Evolutionary conservation across 2,113 vertebrate genomes (phyloP).

Genomic region (Recurvirostra avosetta): DNA sequence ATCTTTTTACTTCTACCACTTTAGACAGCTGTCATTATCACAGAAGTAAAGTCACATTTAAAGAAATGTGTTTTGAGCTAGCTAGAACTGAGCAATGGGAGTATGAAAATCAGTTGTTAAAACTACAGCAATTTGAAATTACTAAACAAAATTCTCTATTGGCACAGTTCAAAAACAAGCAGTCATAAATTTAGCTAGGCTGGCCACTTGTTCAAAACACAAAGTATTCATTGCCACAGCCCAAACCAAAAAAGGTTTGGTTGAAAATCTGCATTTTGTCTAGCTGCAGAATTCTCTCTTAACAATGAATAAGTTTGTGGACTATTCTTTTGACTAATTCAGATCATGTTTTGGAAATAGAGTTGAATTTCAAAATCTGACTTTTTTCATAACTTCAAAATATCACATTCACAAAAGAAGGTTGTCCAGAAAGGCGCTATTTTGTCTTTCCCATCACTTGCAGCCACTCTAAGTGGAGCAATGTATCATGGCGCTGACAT

Average conservation of each 20-base stretch:
- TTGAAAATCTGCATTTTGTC: neutral
- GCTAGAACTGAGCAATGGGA: neutral
- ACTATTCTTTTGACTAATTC: too few species aligned
- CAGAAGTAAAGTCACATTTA: neutral
- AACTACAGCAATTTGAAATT: neutral
- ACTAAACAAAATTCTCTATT: neutral
- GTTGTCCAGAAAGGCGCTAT: neutral
- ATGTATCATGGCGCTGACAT: neutral
- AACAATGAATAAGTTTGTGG: neutral
- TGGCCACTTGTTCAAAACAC: neutral
- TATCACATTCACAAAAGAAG: neutral
- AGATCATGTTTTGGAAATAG: neutral
- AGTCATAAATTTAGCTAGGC: neutral
- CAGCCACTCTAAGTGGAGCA: neutral
- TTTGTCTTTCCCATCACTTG: neutral
- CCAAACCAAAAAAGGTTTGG: neutral
- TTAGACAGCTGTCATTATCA: neutral
- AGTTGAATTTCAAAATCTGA: neutral
- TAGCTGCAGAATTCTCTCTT: neutral
- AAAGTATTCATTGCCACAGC: neutral
- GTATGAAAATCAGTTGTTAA: neutral
- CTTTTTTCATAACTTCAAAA: neutral
- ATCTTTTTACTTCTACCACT: neutral
- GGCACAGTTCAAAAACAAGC: neutral
- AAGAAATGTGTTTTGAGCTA: neutral